A percentile compares a stretch with the other conserved stretches of the same genome.
phyloP scores from a whole-genome alignment of 2,797 vertebrate species.

The Iguana delicatissima region DNA sequence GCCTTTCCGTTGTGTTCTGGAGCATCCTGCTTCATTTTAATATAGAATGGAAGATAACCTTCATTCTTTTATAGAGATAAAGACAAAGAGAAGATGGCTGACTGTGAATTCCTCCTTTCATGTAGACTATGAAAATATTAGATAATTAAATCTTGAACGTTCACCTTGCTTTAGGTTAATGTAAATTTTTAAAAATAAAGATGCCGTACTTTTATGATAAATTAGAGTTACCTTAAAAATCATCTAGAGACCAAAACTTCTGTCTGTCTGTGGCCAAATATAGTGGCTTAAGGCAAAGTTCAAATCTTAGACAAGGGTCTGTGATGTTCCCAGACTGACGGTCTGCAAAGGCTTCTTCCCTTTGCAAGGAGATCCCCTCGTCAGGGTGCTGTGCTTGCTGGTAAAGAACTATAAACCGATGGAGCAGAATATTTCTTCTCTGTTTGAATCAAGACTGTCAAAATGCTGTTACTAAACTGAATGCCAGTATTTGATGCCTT shows the following conservation, averaged over 20 bases:
- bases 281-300: background rate
- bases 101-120: background rate
- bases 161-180: conserved; percentile 34
- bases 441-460: conserved; percentile 8
- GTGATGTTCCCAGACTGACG: background rate
- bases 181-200: conserved; percentile 38
- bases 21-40: conserved; percentile 17
- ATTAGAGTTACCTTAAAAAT: background rate
- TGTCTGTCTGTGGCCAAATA: background rate
- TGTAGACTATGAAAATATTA: conserved; percentile 5
- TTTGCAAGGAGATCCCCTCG: background rate
- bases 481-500: conserved; percentile 33
- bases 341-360: background rate
- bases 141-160: conserved; percentile 41
- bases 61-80: conserved; percentile 33
- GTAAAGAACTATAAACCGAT: conserved; percentile 15
- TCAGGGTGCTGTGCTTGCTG: background rate
- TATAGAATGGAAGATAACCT: conserved; percentile 50
- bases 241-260: conserved; percentile 11
- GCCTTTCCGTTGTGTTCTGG: conserved; percentile 60
- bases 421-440: conserved; percentile 5
- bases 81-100: background rate
- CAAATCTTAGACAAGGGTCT: background rate
- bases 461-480: conserved; percentile 29
- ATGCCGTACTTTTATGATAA: conserved; percentile 22